phyloP scores from a whole-genome alignment of 2,888 invertebrate species.

The Melipona bicolor region DNA sequence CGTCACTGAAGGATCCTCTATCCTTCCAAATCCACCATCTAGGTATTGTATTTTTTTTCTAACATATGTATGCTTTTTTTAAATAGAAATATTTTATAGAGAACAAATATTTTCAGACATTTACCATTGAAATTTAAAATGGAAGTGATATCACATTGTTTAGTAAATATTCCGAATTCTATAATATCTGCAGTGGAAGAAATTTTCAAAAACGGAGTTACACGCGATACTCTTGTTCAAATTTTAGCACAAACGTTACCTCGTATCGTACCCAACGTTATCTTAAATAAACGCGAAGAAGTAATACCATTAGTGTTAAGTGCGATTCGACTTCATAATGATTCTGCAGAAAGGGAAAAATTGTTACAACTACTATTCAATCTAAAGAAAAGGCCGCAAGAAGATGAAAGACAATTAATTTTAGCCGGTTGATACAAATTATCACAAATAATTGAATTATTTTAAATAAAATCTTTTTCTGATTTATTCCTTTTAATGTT shows the following conservation, averaged over 20 bases:
- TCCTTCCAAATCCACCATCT: constrained; percentile 62
- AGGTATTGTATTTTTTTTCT: constrained; percentile 54
- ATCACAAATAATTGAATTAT: constrained; percentile 10
- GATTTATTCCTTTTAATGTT: constrained; percentile 24
- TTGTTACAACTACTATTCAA: constrained; percentile 89
- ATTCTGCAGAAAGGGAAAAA: constrained; percentile 86
- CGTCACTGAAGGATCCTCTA: constrained; percentile 71
- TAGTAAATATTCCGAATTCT: constrained; percentile 81
- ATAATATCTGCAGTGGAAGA: constrained; percentile 81
- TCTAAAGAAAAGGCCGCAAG: constrained; percentile 89
- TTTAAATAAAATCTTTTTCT: constrained; percentile 8
- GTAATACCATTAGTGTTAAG: constrained; percentile 88
- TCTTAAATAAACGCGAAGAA: constrained; percentile 89
- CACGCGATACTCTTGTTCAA: constrained; percentile 84
- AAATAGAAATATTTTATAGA: neutral
- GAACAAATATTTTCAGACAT: constrained; percentile 80
- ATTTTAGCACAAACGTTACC: constrained; percentile 86
- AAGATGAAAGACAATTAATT: constrained; percentile 87
- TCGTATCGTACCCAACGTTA: constrained; percentile 88
- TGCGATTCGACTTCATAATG: constrained; percentile 87
- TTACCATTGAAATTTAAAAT: constrained; percentile 85
- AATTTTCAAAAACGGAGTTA: constrained; percentile 80
- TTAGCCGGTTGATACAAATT: constrained; percentile 83
- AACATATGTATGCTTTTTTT: neutral
- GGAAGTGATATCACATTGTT: constrained; percentile 85